Evolutionary conservation across 2,888 invertebrate species (phyloP), one percentile per base, ranked within the genome.

Genomic region (Aleiodes leptofemur): DNA sequence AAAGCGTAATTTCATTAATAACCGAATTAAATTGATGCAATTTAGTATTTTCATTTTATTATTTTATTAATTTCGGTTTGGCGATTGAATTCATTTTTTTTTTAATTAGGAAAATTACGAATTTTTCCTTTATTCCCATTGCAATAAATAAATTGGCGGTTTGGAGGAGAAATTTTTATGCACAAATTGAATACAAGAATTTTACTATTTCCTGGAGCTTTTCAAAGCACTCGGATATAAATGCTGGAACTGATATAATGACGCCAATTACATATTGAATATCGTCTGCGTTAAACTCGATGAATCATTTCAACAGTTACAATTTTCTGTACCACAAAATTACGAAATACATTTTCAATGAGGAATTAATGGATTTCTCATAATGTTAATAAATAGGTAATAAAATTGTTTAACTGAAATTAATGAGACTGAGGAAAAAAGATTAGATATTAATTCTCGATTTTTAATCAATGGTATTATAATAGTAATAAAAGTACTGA

Each of bases 191-290:
- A 14, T 64, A 64, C 34, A 34, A 14, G 43, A 34, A 23, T 43
- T 23, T 3, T 9, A 43, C 43, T 43, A 43, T 61, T 43, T 64
- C 8, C 43, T 11, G 1, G 13, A 43, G 64, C 61, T n/a, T 43
- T 64, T 64, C 48, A 23, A 64, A 48, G 48, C 34, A 48, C 64
- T 64, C 16, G 64, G 64, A 23, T 14, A 43, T 64, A 64, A 43
- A 64, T 64, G 43, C 64, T 23, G 34, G 64, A 43, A 43, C 23
- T 43, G 43, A 64, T 64, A 64, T 64, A 64, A 64, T 64, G 64
- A 64, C 64, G 48, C 16, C 64, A 64, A 64, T 64, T 64, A 64
- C 64, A 64, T 64, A 43, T 64, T 43, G 4, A 43, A 43, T 64
- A 23, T 23, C n/a, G 43, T 43, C 64, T 16, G 16, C 64, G 38